Base-by-base conservation (phyloP, 2,888 invertebrate genomes). In the Thyatira batis region DNA sequence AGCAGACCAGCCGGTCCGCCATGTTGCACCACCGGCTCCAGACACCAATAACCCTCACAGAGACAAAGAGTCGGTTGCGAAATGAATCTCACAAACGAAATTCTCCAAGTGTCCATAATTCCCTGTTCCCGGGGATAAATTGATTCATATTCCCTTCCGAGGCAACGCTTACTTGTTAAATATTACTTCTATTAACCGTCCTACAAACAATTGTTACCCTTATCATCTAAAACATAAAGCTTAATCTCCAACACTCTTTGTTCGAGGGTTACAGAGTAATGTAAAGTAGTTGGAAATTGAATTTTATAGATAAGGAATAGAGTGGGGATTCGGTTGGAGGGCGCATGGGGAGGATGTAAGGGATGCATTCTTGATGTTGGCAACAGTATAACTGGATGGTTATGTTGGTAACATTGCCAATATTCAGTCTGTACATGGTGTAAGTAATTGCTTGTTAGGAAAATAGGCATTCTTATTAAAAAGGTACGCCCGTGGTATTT, bases 111-210 rank as follows among this genome's bases (percentile, higher is more conserved):
- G 61, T 71, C 67, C 51, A 50, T 48, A 44, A 44, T 23, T 33
- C 25, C 11, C 33, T 13, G 46, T 45, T 44, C 21, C 49, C 13
- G 60, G 63, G 68, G 63, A 72, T 78, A 81, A 81, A 82, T 82
- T 80, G 80, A 82, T 82, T 82, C 79, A 78, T 70, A 67, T 69
- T 69, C 75, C 73, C 72, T 65, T 71, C 56, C 60, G 71, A 70
- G 70, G 46, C 46, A 28, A 57, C 58, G 53, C 56, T 58, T 57
- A 51, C 56, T 59, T 59, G 61, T 57, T 64, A 64, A 61, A 68
- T 33, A 49, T 53, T 53, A 48, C 48, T 48, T 48, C 48, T 48
- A 48, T 48, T 48, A 48, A 48, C 25, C 13, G 20, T 27, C 1
- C n/a, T 10, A 3, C 17, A 27, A 6, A 48, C 48, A 9, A 27